Evolutionary conservation across 2,113 vertebrate species (phyloP), one percentile per base, ranked within the genome.

Genomic region (Notarius lentiginosus): DNA sequence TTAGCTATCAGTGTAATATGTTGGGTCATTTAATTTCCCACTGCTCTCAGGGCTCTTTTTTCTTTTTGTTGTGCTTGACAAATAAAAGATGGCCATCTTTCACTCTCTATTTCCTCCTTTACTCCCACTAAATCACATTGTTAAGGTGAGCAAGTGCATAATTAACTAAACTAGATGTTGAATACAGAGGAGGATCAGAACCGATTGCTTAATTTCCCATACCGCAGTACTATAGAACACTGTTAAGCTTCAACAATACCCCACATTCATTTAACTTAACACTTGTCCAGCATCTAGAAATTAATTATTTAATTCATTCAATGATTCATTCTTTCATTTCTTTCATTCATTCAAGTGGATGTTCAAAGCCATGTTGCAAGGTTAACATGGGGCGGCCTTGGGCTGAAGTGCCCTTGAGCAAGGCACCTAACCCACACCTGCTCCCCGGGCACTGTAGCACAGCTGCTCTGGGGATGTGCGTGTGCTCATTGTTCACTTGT

Each of bases 201-300:
- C 17, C 11, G 49, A 9, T 68, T n/a, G 15, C 56, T 79, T 55
- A 72, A 72, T 80, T 58, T 80, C 63, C 51, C 22, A 24, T 85
- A 66, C 53, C 55, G 60, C 27, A 55, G 6, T 65, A 17, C 51
- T 22, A 51, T 24, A 30, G 11, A 61, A 17, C 63, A 49, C 83
- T 15, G 34, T 18, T 60, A 22, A 55, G 18, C 60, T 76, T 70
- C 60, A 79, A 65, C 4, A 84, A 79, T 73, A 56, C 47, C 41
- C 27, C 17, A 84, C 47, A n/a, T 72, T 60, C 86, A 89, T 90
- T 90, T 12, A 89, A 89, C 41, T 88, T 86, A 86, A 89, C 76
- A 77, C 72, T 76, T 84, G 47, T 66, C 65, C 30, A n/a, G 86
- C 58, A 53, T 55, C 76, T 88, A 68, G 72, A 90, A 87, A 79